Base-by-base conservation (phyloP, 2,888 invertebrate genomes). In the Morpho achilles region DNA sequence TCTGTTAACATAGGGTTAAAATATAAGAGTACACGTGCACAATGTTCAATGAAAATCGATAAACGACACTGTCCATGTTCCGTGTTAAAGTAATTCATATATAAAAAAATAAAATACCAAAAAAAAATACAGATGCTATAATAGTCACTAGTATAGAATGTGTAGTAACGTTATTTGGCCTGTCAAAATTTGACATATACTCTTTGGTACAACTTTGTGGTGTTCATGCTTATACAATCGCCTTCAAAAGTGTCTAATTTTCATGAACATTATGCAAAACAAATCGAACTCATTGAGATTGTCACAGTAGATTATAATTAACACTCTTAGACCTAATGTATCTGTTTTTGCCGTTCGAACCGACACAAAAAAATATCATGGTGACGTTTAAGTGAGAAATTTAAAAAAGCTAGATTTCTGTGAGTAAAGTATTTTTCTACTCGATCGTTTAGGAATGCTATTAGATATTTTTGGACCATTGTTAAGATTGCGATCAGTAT, bases 401-500 rank as follows among this genome's bases (percentile, higher is more conserved):
- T 62, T 73, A 75, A 77, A 72, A 67, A 74, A 75, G 82, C 79
- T 85, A 85, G 81, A 79, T 75, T 80, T 85, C 80, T 78, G 84
- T 81, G 87, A 82, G 78, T 76, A 77, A 86, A 79, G 83, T 90
- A 90, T 90, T 90, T 90, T 90, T 90, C 87, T 90, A 90, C 87
- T 85, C 79, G 85, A 82, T 87, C 84, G 84, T 87, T 83, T 86
- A 88, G 88, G 86, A 73, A 83, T 75, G 87, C 84, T 85, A 82
- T 82, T 87, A 87, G 87, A 88, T 90, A 90, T 89, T 90, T 90
- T 89, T 90, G 90, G 89, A 90, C 88, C 88, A 89, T 86, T 90
- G 87, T 90, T 88, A 86, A 82, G 86, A 82, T 83, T 82, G 79
- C 80, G 81, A 85, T 84, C 88, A 88, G 88, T 90, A 87, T 88